Base-by-base conservation (phyloP, 2,888 invertebrate species). In the Cinara cedri region DNA sequence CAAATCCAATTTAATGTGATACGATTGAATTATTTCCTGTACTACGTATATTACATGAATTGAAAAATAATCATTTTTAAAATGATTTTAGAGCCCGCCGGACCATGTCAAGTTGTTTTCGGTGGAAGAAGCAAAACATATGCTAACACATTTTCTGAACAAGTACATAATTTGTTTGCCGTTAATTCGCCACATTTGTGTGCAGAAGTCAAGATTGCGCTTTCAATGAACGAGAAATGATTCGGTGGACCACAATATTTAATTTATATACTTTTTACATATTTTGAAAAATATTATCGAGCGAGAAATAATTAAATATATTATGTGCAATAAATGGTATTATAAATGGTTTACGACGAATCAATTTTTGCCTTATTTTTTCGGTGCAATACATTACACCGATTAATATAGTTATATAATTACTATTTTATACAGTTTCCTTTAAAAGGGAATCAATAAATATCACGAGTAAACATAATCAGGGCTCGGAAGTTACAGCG, bases 131-230 rank as follows among this genome's bases (percentile, higher is more conserved):
- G 24, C 76, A 4, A 76, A 76, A 55, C 13, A n/a, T 65, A 11
- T 57, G n/a, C 55, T 76, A 11, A 24, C 26, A 11, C 46, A 76
- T 14, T 76, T 76, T 55, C 24, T 49, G 26, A 76, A 26, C 16
- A 76, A 57, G 26, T 76, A 76, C 55, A 44, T 76, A 44, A 49
- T 16, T 19, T 68, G 76, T 4, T 66, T 76, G 26, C 76, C 76
- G 8, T 19, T 76, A 10, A 66, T 76, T 19, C 66, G 76, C 9
- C 66, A 76, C 57, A 57, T 75, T 3, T 75, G 51, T 54, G 44
- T 65, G 14, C 54, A 51, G 16, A 34, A 14, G n/a, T 26, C 14
- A 34, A 34, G 13, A 19, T 34, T 16, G n/a, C 34, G 11, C 21
- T 10, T 21, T 21, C 55, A 1, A 3, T 10, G 21, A 9, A 34